A percentile compares a stretch with the other conserved stretches of the same genome.
Conservation (phyloP, 2,797 vertebrate species). For the Xyrichtys novacula region DNA sequence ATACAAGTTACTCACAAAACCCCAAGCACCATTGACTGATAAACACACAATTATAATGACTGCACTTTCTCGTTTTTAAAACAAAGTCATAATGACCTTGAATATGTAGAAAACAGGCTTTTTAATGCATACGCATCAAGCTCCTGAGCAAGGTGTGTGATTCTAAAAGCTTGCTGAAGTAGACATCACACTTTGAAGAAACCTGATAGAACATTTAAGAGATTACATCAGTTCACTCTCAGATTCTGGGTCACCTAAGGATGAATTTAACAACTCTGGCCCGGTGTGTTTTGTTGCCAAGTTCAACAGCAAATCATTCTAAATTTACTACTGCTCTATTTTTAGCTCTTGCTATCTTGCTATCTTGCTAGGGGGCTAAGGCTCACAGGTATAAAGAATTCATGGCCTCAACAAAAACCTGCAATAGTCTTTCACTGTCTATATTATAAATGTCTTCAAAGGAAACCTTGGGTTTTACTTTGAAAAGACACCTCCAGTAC, state of each 20-base stretch:
- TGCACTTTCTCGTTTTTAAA: too few species aligned
- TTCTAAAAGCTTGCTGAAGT: background rate
- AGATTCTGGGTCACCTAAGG: background rate
- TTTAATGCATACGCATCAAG: background rate
- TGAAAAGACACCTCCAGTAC: too few species aligned
- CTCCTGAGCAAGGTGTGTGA: background rate
- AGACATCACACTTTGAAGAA: constrained; percentile 1
- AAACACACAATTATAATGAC: too few species aligned
- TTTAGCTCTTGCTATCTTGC: background rate
- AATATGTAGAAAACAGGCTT: too few species aligned
- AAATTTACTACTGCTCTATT: background rate
- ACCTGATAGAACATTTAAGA: constrained; percentile 1
- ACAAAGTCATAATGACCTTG: too few species aligned
- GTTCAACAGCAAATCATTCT: background rate
- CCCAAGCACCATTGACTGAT: too few species aligned
- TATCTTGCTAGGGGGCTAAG: background rate
- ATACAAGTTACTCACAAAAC: too few species aligned
- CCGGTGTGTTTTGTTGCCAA: background rate
- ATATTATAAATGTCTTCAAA: too few species aligned
- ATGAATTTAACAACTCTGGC: background rate
- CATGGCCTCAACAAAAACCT: background rate
- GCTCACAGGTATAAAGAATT: background rate
- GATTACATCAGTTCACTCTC: background rate
- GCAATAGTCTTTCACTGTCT: background rate
- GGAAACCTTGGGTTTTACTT: too few species aligned